Base-by-base conservation (phyloP, 2,888 invertebrate species). In the Gerosis bhagava region DNA sequence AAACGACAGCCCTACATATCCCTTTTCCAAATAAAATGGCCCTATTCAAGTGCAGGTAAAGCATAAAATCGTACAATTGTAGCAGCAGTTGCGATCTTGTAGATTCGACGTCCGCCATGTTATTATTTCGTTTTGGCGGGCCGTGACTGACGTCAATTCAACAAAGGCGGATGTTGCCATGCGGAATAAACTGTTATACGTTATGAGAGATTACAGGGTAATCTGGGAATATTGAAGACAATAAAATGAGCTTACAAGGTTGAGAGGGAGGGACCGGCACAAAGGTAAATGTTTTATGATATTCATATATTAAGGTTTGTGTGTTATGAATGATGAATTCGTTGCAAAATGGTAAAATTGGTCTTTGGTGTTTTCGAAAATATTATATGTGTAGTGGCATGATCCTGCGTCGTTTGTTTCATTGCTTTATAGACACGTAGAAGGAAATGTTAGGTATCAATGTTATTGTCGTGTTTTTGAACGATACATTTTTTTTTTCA, bases 211-310 rank as follows among this genome's bases (percentile, higher is more conserved):
- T 88, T 88, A 83, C 63, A 61, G 68, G 70, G 76, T 88, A 88
- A 88, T 87, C 87, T 87, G 87, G 84, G 84, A 84, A 87, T 87
- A 88, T 87, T 86, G 82, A 83, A 87, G 82, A 87, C 87, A 87
- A 87, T 86, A 81, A 86, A 84, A 84, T 83, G 73, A 83, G 83
- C 83, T 84, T 77, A 81, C 64, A 61, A 65, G 64, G 67, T 73
- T 54, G 65, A 69, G 69, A 63, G 70, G 65, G 53, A 57, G 51
- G 71, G 61, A 19, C 52, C 64, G 64, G 69, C 56, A 57, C 61
- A 60, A 66, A 66, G 65, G 70, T 66, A 67, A 73, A 67, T 65
- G 67, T 71, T 73, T 71, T 56, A 55, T 61, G 51, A 70, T 76
- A 65, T 73, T 75, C 60, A 46, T n/a, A n/a, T n/a, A n/a, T n/a